These are phyloP conservation scores for Corydoras maculifer DNA, from an alignment of 2,113 vertebrate species.

Conservation along the genomic window DNA sequence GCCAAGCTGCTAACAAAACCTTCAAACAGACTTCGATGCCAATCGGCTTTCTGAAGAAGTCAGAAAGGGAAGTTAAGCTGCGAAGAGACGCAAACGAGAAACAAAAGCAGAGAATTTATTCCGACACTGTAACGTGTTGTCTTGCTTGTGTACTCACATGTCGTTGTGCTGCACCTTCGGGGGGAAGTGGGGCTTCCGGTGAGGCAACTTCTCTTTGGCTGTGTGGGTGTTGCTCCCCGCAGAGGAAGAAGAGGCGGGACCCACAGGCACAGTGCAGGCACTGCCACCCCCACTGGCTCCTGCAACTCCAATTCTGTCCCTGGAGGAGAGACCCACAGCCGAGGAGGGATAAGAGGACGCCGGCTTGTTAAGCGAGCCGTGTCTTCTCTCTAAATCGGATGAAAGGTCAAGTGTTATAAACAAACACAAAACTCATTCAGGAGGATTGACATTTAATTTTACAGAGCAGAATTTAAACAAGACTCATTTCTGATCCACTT, in stretches of 20 bases:
- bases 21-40: too few relatives aligned
- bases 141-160: slow-evolving; percentile 73
- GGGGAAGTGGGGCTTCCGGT: slow-evolving; percentile 79
- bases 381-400: slow-evolving; percentile 83
- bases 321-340: slow-evolving; percentile 71
- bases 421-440: too few relatives aligned
- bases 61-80: too few relatives aligned
- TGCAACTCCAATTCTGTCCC: slow-evolving; percentile 51
- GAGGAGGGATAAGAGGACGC: slow-evolving; percentile 68
- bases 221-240: slow-evolving; percentile 68
- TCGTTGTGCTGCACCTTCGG: slow-evolving; percentile 81
- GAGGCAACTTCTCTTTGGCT: slow-evolving; percentile 94
- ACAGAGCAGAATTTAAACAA: too few relatives aligned
- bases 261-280: slow-evolving; percentile 67
- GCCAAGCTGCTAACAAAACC: too few relatives aligned
- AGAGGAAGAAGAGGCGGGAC: slow-evolving; percentile 65
- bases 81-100: background rate
- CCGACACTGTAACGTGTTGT: too few relatives aligned
- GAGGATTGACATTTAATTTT: too few relatives aligned
- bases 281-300: slow-evolving; percentile 59
- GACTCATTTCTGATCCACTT: too few relatives aligned
- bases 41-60: too few relatives aligned
- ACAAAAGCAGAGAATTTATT: background rate
- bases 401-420: background rate
- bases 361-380: slow-evolving; percentile 82